phyloP scores from a whole-genome alignment of 1,140 invertebrate species.

The Phymastichus coffea region DNA sequence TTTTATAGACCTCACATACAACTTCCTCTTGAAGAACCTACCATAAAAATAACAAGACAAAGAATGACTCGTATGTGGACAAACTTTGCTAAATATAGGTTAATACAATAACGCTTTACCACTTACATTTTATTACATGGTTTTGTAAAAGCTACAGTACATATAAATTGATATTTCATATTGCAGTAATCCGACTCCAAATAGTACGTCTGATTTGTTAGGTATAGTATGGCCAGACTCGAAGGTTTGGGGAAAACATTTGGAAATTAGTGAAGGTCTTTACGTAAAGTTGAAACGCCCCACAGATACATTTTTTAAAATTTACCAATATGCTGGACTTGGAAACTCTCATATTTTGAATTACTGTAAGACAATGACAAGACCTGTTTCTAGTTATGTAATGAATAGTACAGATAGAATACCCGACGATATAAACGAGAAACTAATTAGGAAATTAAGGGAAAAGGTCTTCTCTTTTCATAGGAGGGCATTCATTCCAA shows the following conservation, averaged over 20 bases:
- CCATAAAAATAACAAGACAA: constrained; percentile 57
- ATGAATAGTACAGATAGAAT: too few species aligned
- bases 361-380: too few species aligned
- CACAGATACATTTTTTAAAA: background rate
- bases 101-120: too few species aligned
- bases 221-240: constrained; percentile 54
- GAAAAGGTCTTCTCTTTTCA: too few species aligned
- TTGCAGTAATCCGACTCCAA: constrained; percentile 61
- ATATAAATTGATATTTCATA: too few species aligned
- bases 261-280: constrained; percentile 11
- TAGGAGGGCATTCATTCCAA: too few species aligned
- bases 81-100: constrained; percentile 69
- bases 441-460: too few species aligned
- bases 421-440: too few species aligned
- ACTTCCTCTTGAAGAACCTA: constrained; percentile 57
- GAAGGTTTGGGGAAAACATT: background rate
- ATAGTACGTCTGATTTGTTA: constrained; percentile 49
- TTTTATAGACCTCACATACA: constrained; percentile 62
- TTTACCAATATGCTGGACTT: constrained; percentile 8
- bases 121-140: too few species aligned
- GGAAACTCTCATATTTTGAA: too few species aligned
- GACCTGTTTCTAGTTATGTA: too few species aligned
- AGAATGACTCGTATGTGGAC: constrained; percentile 64
- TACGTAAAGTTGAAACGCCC: background rate
- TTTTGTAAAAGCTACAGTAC: too few species aligned